Evolutionary conservation across 2,113 vertebrate genomes (phyloP).

Genomic region (Antigone vipio): DNA sequence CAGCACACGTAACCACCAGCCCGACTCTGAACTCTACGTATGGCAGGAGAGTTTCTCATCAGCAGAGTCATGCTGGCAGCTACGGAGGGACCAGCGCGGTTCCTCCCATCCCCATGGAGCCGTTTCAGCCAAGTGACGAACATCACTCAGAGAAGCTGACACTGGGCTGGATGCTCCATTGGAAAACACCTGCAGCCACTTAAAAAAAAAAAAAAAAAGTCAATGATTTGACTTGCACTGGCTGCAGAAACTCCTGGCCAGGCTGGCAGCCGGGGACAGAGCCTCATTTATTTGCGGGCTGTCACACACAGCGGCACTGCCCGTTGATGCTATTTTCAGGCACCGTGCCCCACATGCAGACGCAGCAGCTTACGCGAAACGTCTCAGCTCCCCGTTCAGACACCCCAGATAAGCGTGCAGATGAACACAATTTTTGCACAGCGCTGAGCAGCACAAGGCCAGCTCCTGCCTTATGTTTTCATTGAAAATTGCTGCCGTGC

Average conservation of each 20-base stretch:
- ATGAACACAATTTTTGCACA: fast-evolving
- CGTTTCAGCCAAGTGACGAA: neutral
- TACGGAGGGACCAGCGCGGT: fast-evolving
- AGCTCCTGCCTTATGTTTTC: neutral
- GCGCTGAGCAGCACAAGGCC: fast-evolving
- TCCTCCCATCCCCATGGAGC: neutral
- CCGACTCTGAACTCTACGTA: neutral
- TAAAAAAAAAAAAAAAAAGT: neutral
- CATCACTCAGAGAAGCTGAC: neutral
- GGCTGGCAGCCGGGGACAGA: neutral
- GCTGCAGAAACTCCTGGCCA: neutral
- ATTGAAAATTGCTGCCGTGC: neutral
- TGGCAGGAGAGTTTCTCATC: neutral
- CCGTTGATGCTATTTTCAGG: neutral
- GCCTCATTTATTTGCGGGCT: neutral
- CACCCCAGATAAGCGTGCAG: neutral
- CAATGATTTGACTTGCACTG: neutral
- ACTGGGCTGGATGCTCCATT: neutral
- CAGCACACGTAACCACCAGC: fast-evolving
- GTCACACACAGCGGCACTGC: neutral
- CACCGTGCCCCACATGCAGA: neutral
- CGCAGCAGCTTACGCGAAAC: neutral
- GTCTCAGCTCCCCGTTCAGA: neutral
- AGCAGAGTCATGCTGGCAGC: neutral
- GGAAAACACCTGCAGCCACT: conserved; percentile 46